Percentiles rank a stretch among this genome's conserved stretches.
Evolutionary conservation across 2,797 vertebrate genomes (phyloP).

Genomic region (Lithobates sylvaticus): DNA sequence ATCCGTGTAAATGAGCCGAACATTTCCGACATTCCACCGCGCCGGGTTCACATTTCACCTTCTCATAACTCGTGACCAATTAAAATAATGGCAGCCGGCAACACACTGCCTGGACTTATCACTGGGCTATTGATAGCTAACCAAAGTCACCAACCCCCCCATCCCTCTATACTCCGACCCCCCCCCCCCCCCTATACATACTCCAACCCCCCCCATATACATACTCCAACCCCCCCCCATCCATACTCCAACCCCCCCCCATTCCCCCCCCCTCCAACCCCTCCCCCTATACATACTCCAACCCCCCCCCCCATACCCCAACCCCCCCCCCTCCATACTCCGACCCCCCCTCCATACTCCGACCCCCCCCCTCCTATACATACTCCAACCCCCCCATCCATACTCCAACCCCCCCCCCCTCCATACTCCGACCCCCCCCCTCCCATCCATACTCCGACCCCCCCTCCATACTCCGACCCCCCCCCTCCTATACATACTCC

Average conservation of each 20-base stretch:
- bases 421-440: background rate
- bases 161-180: background rate
- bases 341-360: background rate
- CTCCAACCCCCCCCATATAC: background rate
- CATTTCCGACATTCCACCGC: background rate
- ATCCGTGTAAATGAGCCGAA: background rate
- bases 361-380: too few relatives aligned
- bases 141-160: background rate
- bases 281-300: background rate
- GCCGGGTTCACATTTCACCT: slow-evolving; percentile 4
- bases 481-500: too few relatives aligned
- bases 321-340: background rate
- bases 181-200: background rate
- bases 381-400: background rate
- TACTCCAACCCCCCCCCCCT: too few relatives aligned
- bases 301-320: too few relatives aligned
- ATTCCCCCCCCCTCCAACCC: too few relatives aligned
- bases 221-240: background rate
- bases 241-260: background rate
- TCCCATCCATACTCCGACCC: too few relatives aligned
- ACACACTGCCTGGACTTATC: background rate
- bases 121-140: background rate
- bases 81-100: slow-evolving; percentile 1
- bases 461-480: background rate
- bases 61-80: slow-evolving; percentile 29